These are phyloP conservation scores for Prosapia bicincta DNA, from an alignment of 2,888 invertebrate genomes.

Conservation along the genomic window DNA sequence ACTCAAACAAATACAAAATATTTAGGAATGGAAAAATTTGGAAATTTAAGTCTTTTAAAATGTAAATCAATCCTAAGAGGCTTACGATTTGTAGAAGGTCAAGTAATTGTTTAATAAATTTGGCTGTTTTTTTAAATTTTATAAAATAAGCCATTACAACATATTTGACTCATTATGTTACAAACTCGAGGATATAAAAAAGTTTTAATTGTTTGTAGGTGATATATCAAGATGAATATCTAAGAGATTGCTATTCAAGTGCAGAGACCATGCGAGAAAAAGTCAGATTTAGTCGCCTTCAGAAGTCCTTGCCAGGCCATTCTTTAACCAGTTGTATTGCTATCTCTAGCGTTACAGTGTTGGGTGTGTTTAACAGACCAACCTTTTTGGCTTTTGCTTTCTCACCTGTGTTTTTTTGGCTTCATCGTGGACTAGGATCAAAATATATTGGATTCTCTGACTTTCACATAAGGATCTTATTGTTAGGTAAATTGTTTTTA, in stretches of 20 bases:
- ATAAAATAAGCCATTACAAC: no score
- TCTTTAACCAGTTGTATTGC: constrained; percentile 62
- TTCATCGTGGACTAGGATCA: constrained; percentile 75
- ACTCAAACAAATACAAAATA: no score
- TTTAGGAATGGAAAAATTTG: no score
- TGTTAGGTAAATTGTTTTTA: constrained; percentile 50
- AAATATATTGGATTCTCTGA: constrained; percentile 65
- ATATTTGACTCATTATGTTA: no score
- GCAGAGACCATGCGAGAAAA: constrained; percentile 65
- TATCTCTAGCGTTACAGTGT: constrained; percentile 64
- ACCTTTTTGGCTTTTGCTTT: constrained; percentile 85
- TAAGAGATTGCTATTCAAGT: constrained; percentile 65
- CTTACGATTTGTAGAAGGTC: no score
- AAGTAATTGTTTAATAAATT: no score
- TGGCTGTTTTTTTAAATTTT: no score
- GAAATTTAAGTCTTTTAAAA: no score
- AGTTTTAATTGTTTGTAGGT: constrained; percentile 46
- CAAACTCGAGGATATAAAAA: no score
- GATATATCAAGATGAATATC: constrained; percentile 67
- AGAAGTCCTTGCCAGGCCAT: constrained; percentile 64
- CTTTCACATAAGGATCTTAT: constrained; percentile 68
- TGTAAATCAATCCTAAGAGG: no score
- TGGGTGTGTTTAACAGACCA: constrained; percentile 87
- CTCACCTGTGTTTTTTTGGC: constrained; percentile 82
- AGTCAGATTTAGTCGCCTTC: constrained; percentile 70